Conservation (phyloP, 2,888 invertebrate species). For the Eupelmus urozonus region DNA sequence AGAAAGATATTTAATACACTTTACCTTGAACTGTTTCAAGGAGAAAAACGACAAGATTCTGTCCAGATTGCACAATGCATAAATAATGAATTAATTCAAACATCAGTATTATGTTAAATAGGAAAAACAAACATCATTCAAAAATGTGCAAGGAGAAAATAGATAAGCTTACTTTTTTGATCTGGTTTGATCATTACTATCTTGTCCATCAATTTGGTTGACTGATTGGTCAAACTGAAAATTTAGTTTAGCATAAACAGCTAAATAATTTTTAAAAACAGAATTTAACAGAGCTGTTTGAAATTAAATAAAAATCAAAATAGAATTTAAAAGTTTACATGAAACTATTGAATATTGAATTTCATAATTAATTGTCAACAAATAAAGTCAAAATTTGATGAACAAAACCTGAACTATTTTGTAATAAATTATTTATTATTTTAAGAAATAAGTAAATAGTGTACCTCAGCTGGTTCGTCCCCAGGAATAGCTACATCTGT, state of each 20-base stretch:
- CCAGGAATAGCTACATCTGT: slow-evolving; percentile 69
- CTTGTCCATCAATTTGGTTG: slow-evolving; percentile 31
- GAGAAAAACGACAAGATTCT: slow-evolving; percentile 73
- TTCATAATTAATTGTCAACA: no score
- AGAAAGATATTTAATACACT: slow-evolving; percentile 62
- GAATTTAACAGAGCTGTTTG: no score
- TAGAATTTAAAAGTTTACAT: background rate
- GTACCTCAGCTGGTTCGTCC: slow-evolving; percentile 72
- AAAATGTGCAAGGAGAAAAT: slow-evolving; percentile 5
- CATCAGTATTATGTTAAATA: slow-evolving; percentile 17
- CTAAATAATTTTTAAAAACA: background rate
- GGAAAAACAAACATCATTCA: slow-evolving; percentile 16
- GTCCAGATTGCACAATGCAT: slow-evolving; percentile 67
- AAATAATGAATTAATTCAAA: slow-evolving; percentile 60
- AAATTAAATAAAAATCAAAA: no score
- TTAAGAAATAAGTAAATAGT: background rate
- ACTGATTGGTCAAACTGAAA: slow-evolving; percentile 45
- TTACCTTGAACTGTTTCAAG: slow-evolving; percentile 69
- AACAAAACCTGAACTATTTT: background rate
- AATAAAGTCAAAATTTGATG: background rate
- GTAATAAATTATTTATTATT: background rate
- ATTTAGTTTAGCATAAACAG: slow-evolving; percentile 22
- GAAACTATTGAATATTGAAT: no score
- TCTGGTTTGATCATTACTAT: slow-evolving; percentile 43
- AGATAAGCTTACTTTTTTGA: slow-evolving; percentile 46